These are phyloP conservation scores for Paracanthobrama guichenoti DNA, from an alignment of 2,113 vertebrate genomes.

Conservation along the genomic window DNA sequence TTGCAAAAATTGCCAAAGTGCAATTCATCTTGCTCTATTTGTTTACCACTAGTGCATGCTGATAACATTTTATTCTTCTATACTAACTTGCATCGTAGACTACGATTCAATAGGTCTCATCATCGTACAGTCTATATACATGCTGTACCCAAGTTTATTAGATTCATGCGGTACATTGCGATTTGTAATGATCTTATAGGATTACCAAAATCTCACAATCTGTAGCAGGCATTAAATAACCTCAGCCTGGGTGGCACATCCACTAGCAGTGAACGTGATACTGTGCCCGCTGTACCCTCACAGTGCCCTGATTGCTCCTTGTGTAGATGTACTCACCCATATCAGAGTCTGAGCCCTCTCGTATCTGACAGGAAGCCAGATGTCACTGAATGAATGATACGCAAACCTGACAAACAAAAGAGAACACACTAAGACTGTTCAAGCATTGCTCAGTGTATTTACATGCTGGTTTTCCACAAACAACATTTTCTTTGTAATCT, in stretches of 20 bases:
- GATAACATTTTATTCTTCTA: too few species aligned
- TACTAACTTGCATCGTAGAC: too few species aligned
- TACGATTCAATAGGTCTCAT: too few species aligned
- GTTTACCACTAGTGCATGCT: too few species aligned
- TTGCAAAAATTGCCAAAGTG: too few species aligned
- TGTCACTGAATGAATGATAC: background rate
- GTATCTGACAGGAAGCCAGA: constrained; percentile 41
- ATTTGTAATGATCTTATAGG: too few species aligned
- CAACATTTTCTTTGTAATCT: constrained; percentile 38
- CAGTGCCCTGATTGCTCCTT: constrained; percentile 46
- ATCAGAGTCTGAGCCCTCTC: constrained; percentile 14
- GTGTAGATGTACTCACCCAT: constrained; percentile 45
- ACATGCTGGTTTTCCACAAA: constrained; percentile 47
- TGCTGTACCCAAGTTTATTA: too few species aligned
- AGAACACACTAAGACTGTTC: background rate
- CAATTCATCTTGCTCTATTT: too few species aligned
- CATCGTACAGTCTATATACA: too few species aligned
- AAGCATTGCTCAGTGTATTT: background rate
- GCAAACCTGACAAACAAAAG: background rate
- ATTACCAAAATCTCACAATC: too few species aligned
- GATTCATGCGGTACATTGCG: too few species aligned
- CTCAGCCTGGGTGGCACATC: constrained; percentile 54
- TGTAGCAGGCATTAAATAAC: constrained; percentile 24
- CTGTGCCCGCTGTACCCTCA: constrained; percentile 30
- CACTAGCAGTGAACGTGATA: background rate